Percentiles rank a stretch among this genome's conserved stretches.
Evolutionary conservation across 1,140 invertebrate species (phyloP).

Genomic region (Eurytemora carolleeae): DNA sequence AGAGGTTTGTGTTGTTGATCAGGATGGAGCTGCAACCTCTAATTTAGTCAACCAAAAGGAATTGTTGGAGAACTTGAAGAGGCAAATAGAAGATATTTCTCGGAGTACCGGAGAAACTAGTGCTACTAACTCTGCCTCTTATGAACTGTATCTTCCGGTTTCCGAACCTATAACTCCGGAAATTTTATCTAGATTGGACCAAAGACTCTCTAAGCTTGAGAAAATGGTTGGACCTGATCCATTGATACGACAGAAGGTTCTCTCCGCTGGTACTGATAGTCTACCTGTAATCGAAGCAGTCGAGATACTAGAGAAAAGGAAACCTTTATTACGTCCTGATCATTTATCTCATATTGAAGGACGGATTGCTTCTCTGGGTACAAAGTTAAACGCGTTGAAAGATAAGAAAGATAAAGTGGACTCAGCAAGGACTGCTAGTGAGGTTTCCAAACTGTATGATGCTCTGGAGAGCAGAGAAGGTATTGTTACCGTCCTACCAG

Average conservation of each 20-base stretch:
- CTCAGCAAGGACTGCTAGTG: background rate
- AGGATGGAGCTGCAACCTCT: no score
- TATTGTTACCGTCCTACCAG: background rate
- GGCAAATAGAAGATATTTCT: no score
- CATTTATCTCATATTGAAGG: background rate
- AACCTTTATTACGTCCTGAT: background rate
- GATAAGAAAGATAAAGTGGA: background rate
- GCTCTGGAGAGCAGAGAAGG: background rate
- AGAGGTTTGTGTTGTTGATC: no score
- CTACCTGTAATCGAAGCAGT: background rate
- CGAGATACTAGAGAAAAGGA: background rate
- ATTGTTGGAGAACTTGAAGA: no score
- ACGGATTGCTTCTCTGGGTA: background rate
- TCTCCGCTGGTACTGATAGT: background rate
- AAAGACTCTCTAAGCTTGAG: background rate
- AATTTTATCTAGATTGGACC: no score
- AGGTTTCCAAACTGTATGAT: background rate
- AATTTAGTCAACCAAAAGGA: no score
- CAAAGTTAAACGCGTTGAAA: background rate
- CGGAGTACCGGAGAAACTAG: no score
- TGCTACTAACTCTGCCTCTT: no score
- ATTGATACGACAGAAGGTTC: no score
- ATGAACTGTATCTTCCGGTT: no score
- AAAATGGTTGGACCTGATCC: background rate
- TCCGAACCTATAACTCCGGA: no score